Percentiles rank a stretch among this genome's conserved stretches.
These are phyloP conservation scores for Cynoglossus semilaevis DNA, from an alignment of 2,113 vertebrate species.

Conservation along the genomic window DNA sequence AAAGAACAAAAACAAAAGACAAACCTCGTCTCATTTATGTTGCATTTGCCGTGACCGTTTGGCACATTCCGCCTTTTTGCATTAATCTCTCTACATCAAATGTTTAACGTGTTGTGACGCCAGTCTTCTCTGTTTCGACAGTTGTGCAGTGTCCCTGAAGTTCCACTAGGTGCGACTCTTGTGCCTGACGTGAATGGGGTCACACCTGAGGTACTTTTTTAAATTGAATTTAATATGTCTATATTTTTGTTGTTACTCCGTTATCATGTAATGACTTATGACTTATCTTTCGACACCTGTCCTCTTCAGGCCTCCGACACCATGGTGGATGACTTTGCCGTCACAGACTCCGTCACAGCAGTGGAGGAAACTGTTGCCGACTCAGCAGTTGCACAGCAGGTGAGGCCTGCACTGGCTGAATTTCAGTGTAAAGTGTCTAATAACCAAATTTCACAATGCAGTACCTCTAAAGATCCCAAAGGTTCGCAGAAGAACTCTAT, in stretches of 20 bases:
- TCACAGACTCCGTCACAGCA: constrained; percentile 39
- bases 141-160: constrained; percentile 18
- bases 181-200: constrained; percentile 11
- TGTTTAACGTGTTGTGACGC: not conserved
- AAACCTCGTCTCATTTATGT: too few species aligned
- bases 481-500: too few species aligned
- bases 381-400: constrained; percentile 30
- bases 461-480: too few species aligned
- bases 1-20: too few species aligned
- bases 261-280: not conserved
- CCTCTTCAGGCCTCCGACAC: constrained; percentile 5
- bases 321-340: constrained; percentile 44
- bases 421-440: not conserved
- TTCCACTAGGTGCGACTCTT: constrained; percentile 11
- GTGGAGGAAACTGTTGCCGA: constrained; percentile 28
- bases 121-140: constrained; percentile 12
- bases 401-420: constrained; percentile 13
- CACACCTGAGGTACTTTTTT: constrained; percentile 22
- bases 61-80: too few species aligned
- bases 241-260: not conserved
- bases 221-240: not conserved
- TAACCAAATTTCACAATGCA: too few species aligned
- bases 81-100: not conserved
- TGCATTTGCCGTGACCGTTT: too few species aligned
- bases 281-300: not conserved